Percentiles rank a stretch among this genome's conserved stretches.
These are phyloP conservation scores for Onychostoma macrolepis DNA, from an alignment of 2,113 vertebrate genomes.

Conservation along the genomic window DNA sequence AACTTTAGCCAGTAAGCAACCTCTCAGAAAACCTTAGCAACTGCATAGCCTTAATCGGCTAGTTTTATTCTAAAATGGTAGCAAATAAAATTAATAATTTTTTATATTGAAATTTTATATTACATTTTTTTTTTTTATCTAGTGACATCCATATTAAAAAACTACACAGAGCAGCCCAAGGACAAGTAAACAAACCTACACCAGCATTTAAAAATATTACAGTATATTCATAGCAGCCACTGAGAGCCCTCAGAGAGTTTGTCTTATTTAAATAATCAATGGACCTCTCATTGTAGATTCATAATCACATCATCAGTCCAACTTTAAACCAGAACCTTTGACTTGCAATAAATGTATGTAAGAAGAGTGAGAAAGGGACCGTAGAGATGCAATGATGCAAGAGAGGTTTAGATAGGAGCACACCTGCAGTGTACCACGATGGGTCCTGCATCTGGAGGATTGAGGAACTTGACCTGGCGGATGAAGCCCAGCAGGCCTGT, in stretches of 20 bases:
- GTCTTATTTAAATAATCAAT: neutral
- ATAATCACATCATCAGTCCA: neutral
- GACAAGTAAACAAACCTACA: neutral
- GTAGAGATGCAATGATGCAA: neutral
- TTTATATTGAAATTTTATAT: neutral
- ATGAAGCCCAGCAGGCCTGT: conserved; percentile 94
- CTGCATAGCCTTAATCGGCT: neutral
- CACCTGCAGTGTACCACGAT: conserved; percentile 94
- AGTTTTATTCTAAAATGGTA: neutral
- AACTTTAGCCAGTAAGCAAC: neutral
- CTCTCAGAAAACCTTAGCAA: neutral
- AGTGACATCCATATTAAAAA: neutral
- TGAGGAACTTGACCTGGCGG: conserved; percentile 97
- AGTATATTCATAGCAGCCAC: neutral
- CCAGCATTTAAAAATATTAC: no score
- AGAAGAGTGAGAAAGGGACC: neutral
- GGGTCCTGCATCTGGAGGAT: conserved; percentile 90
- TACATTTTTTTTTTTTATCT: neutral
- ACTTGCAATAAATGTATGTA: neutral
- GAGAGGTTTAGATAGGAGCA: neutral
- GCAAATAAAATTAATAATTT: neutral
- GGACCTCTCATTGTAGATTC: neutral
- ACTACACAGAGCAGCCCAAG: neutral
- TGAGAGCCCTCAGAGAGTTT: neutral
- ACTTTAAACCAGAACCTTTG: neutral